Evolutionary conservation across 2,888 invertebrate genomes (phyloP).

Genomic region (Synergus umbraculus): DNA sequence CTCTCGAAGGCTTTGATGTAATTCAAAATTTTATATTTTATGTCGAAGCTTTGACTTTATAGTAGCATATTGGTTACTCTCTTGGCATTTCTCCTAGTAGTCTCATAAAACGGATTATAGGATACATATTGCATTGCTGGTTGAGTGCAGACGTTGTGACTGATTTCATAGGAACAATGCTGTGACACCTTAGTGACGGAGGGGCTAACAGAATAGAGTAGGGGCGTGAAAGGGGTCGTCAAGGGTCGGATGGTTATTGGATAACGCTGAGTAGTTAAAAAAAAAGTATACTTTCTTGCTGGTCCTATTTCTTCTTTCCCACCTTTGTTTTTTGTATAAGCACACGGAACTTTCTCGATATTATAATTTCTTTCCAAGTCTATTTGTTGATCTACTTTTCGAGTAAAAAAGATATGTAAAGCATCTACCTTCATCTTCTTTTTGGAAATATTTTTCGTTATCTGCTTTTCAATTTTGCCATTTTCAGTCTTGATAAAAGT

Average conservation of each 20-base stretch:
- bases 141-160: conserved; percentile 18
- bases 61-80: conserved; percentile 51
- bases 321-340: not conserved
- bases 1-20: conserved; percentile 43
- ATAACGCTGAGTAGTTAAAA: conserved; percentile 23
- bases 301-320: not conserved
- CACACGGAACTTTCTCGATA: not conserved
- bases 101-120: conserved; percentile 39
- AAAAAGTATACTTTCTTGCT: not conserved
- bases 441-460: too few relatives aligned
- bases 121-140: conserved; percentile 52
- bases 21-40: conserved; percentile 52
- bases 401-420: not conserved
- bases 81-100: conserved; percentile 48
- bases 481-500: not conserved
- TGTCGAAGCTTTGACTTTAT: conserved; percentile 47
- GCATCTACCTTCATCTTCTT: too few relatives aligned
- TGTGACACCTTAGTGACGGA: conserved; percentile 42
- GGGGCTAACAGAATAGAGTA: not conserved
- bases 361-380: not conserved
- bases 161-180: conserved; percentile 10
- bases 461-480: too few relatives aligned
- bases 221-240: conserved; percentile 40
- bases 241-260: conserved; percentile 47
- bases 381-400: not conserved